These are phyloP conservation scores for Rhinoderma darwinii DNA, from an alignment of 2,113 vertebrate genomes.

Conservation along the genomic window DNA sequence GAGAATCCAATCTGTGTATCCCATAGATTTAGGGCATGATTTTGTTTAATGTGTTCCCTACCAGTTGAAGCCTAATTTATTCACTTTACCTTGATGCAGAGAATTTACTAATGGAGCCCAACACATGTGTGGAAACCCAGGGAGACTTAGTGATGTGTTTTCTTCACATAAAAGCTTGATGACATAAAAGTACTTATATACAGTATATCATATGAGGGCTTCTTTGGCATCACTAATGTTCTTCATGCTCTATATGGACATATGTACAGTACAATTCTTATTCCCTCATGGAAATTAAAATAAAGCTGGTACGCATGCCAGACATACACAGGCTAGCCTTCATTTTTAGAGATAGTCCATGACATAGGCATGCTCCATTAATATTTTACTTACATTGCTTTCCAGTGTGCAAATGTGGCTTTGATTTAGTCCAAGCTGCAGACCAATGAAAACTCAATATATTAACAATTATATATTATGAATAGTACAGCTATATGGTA, in stretches of 20 bases:
- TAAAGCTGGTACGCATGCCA: not conserved
- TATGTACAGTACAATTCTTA: not conserved
- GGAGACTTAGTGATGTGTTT: not conserved
- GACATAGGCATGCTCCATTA: conserved; percentile 22
- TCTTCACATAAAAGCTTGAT: not conserved
- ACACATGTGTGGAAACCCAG: not conserved
- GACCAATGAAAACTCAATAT: conserved; percentile 13
- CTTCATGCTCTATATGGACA: not conserved
- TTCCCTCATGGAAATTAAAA: not conserved
- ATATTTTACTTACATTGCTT: conserved; percentile 4
- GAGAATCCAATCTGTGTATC: not conserved
- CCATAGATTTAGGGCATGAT: not conserved
- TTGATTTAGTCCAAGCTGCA: conserved; percentile 5
- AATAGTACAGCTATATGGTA: not conserved
- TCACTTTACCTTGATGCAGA: not conserved
- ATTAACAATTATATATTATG: conserved; percentile 18
- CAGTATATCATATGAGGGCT: not conserved
- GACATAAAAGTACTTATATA: not conserved
- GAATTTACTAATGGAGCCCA: too few relatives aligned
- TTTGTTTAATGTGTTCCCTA: not conserved
- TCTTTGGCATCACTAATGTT: not conserved
- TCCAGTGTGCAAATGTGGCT: conserved; percentile 29
- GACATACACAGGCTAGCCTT: not conserved
- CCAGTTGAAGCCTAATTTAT: not conserved
- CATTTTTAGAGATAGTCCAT: not conserved